These are phyloP conservation scores for Poeciliopsis paucimaculata DNA, from an alignment of 2,797 vertebrate genomes.

Conservation along the genomic window DNA sequence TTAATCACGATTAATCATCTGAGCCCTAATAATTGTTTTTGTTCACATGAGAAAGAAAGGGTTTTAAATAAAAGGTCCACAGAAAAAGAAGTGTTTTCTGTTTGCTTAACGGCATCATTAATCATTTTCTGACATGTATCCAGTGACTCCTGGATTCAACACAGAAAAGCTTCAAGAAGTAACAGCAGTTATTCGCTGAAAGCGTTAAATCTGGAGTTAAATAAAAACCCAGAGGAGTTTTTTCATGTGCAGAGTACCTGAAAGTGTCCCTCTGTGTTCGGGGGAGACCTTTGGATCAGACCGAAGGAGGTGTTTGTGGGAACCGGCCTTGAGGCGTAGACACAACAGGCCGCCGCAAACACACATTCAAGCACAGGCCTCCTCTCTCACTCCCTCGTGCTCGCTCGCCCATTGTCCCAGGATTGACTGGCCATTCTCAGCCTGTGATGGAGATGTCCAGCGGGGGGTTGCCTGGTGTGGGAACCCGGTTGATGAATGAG, in stretches of 20 bases:
- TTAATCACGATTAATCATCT: no score
- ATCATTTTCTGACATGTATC: conserved; percentile 14
- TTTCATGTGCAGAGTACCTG: neutral
- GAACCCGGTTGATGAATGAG: conserved; percentile 76
- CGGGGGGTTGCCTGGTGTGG: conserved; percentile 68
- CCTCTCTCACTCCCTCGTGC: conserved; percentile 32
- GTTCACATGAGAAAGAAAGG: neutral
- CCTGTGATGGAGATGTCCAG: conserved; percentile 69
- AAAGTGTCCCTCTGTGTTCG: neutral
- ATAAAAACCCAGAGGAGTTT: neutral
- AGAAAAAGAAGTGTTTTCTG: neutral
- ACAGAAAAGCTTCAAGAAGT: neutral
- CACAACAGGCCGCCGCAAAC: conserved; percentile 61
- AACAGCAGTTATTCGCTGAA: neutral
- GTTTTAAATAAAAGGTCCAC: neutral
- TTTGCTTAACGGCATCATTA: neutral
- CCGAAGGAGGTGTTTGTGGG: conserved; percentile 50
- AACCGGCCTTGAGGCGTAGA: conserved; percentile 67
- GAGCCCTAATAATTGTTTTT: neutral
- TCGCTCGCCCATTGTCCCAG: conserved; percentile 60
- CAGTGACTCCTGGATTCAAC: neutral
- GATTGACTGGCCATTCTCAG: conserved; percentile 68
- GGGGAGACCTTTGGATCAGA: conserved; percentile 28
- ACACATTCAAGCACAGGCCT: conserved; percentile 37
- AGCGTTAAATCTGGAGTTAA: neutral